Percentiles rank a stretch among this genome's conserved stretches.
phyloP scores from a whole-genome alignment of 2,888 invertebrate genomes.

The Spatulosminthurus flaviceps region DNA sequence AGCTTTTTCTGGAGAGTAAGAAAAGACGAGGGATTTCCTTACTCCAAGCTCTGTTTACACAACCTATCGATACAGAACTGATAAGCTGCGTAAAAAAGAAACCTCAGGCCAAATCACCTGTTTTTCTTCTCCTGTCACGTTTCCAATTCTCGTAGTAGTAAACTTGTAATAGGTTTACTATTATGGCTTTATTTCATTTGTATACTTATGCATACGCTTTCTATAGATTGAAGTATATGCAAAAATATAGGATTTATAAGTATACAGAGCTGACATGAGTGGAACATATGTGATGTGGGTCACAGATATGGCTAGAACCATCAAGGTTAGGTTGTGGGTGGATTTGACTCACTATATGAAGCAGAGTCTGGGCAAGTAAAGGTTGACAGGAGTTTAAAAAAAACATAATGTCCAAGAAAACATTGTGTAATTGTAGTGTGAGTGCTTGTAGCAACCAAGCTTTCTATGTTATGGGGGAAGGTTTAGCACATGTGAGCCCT shows the following conservation, averaged over 20 bases:
- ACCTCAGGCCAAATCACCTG: conserved; percentile 39
- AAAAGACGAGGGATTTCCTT: neutral
- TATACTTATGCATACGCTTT: too few relatives aligned
- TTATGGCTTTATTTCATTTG: conserved; percentile 3
- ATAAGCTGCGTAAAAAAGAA: conserved; percentile 1
- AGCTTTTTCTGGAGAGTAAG: neutral
- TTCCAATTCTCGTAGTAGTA: conserved; percentile 19
- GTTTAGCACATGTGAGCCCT: conserved; percentile 7
- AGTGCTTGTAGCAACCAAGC: neutral
- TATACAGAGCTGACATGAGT: neutral
- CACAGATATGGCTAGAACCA: neutral
- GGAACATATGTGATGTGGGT: neutral
- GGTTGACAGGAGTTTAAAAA: neutral
- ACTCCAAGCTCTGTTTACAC: neutral
- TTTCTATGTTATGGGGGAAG: neutral
- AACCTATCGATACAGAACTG: conserved; percentile 4
- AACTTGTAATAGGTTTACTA: neutral
- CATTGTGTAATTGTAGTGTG: conserved; percentile 11
- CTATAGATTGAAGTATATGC: too few relatives aligned
- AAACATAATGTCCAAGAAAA: conserved; percentile 14
- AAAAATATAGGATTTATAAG: neutral
- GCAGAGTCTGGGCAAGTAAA: conserved; percentile 1
- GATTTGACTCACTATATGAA: neutral
- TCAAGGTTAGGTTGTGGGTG: conserved; percentile 18
- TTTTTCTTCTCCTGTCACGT: conserved; percentile 31